phyloP scores from a whole-genome alignment of 2,113 vertebrate genomes.

The Phrynosoma blainvillii region DNA sequence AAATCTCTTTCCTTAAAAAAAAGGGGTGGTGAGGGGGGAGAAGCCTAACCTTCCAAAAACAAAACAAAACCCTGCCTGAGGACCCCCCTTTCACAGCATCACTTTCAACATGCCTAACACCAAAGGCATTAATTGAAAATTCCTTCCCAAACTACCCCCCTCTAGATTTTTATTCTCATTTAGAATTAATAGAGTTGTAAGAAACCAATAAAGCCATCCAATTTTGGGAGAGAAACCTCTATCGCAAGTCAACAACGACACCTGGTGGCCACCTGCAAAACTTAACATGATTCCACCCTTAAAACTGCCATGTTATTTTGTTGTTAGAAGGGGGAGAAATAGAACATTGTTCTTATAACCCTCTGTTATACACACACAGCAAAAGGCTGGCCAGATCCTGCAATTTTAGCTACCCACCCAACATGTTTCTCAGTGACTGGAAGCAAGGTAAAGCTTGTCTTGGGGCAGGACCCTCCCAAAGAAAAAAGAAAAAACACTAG shows the following conservation, averaged over 20 bases:
- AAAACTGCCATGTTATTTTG: too few relatives aligned
- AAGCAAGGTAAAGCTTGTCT: not conserved
- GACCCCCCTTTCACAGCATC: too few relatives aligned
- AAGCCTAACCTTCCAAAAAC: too few relatives aligned
- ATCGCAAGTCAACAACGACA: not conserved
- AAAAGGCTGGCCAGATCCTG: too few relatives aligned
- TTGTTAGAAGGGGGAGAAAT: not conserved
- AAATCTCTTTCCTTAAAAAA: not conserved
- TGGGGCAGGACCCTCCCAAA: slow-evolving; percentile 17
- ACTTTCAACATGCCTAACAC: not conserved
- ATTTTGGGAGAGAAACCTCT: too few relatives aligned
- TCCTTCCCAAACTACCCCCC: not conserved
- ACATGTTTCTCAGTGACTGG: not conserved
- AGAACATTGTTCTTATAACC: not conserved
- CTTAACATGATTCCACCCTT: not conserved
- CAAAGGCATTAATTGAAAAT: not conserved
- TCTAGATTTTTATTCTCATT: not conserved
- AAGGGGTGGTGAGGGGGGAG: too few relatives aligned
- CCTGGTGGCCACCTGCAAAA: not conserved
- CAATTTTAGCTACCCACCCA: too few relatives aligned
- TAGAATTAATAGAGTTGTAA: too few relatives aligned
- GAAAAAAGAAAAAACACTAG: not conserved
- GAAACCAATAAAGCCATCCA: too few relatives aligned
- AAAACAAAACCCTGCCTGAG: too few relatives aligned
- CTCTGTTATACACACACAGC: not conserved